Conservation (phyloP, 2,113 vertebrate genomes). For the Campylorhamphus procurvoides region DNA sequence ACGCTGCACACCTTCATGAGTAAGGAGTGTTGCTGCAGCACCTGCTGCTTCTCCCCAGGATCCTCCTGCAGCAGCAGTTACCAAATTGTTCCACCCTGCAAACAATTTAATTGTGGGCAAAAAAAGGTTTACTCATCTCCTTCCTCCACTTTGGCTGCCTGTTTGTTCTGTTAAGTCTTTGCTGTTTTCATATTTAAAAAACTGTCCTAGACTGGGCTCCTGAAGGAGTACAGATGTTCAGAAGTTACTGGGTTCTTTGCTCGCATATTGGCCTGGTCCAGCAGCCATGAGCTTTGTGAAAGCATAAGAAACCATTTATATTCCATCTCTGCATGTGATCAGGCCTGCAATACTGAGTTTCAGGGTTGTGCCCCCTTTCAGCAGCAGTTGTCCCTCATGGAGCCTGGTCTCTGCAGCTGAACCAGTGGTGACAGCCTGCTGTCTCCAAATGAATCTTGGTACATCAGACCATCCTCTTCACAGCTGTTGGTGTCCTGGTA, state of each 20-base stretch:
- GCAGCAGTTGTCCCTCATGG: background rate
- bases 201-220: background rate
- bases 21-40: background rate
- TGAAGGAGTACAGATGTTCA: background rate
- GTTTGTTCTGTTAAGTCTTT: background rate
- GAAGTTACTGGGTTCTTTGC: background rate
- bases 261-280: background rate
- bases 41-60: background rate
- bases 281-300: background rate
- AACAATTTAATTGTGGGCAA: background rate
- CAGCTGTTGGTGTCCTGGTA: background rate
- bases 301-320: background rate
- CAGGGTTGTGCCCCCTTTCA: background rate
- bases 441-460: background rate
- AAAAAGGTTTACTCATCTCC: background rate
- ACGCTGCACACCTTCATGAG: background rate
- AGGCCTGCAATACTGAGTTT: background rate
- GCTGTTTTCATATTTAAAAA: background rate
- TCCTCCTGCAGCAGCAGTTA: background rate
- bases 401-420: background rate
- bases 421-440: background rate
- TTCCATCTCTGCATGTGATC: background rate
- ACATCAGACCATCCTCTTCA: background rate
- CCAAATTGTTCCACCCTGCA: background rate
- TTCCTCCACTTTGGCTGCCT: background rate